Evolutionary conservation across 2,113 vertebrate species (phyloP).

Genomic region (Phalacrocorax carbo): DNA sequence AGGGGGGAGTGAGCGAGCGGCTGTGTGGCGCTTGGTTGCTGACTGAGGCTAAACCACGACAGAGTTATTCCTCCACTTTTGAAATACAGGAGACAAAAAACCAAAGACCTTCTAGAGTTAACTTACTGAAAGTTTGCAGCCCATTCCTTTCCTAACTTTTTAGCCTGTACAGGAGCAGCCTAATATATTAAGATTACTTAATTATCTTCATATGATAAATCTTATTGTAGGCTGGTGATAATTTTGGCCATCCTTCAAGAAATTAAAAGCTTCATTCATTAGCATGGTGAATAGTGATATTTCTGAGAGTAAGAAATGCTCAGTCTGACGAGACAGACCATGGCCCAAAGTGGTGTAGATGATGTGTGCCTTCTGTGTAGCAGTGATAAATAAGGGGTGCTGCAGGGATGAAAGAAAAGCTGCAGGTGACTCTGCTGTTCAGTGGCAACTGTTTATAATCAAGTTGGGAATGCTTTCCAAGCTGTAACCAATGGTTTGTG

Average conservation of each 20-base stretch:
- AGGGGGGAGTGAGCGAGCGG: too few species aligned
- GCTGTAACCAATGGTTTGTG: background rate
- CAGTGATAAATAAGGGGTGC: background rate
- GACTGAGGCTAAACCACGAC: too few species aligned
- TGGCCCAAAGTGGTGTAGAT: background rate
- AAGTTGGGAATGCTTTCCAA: background rate
- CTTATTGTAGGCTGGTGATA: background rate
- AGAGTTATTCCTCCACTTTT: background rate
- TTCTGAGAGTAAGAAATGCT: background rate
- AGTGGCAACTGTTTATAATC: background rate
- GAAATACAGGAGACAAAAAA: background rate
- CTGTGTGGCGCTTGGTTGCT: too few species aligned
- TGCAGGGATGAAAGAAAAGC: background rate
- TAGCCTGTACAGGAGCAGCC: background rate
- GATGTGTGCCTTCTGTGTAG: background rate
- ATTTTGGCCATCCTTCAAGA: conserved; percentile 8
- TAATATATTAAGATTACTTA: conserved; percentile 1
- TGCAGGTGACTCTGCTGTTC: background rate
- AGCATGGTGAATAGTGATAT: background rate
- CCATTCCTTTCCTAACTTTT: background rate
- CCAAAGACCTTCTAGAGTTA: background rate
- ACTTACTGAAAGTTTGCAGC: background rate
- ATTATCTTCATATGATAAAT: conserved; percentile 3
- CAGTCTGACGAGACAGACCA: background rate
- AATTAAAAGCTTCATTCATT: background rate